Percentiles rank a stretch among this genome's conserved stretches.
phyloP scores from a whole-genome alignment of 2,888 invertebrate genomes.

The Drosophila pseudotalamancana region DNA sequence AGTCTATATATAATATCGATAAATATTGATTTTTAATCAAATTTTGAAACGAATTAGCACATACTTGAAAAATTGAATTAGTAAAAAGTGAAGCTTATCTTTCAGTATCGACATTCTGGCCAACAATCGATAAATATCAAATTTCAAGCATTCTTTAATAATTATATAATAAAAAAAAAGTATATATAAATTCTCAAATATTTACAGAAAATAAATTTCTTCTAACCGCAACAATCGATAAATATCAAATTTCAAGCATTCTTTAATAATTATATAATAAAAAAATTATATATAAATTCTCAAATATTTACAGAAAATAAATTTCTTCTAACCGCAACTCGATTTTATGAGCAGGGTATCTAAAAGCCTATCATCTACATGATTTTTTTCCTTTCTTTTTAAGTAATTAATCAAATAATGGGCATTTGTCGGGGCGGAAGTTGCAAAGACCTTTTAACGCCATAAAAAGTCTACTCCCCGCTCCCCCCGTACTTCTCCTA shows the following conservation, averaged over 20 bases:
- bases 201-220: not conserved
- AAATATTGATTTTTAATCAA: too few relatives aligned
- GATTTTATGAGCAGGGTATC: not conserved
- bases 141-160: not conserved
- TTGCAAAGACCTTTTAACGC: conserved; percentile 61
- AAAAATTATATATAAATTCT: not conserved
- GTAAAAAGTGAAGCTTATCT: too few relatives aligned
- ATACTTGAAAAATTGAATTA: too few relatives aligned
- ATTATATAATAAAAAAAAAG: not conserved
- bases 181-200: not conserved
- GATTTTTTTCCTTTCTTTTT: conserved; percentile 10
- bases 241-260: too few relatives aligned
- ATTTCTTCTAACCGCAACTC: not conserved
- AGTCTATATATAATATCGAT: not conserved
- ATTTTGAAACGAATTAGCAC: too few relatives aligned
- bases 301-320: not conserved
- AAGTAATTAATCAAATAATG: conserved; percentile 63
- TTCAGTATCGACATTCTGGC: too few relatives aligned
- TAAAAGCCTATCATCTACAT: not conserved
- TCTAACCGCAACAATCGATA: not conserved
- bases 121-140: too few relatives aligned
- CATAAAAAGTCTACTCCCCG: conserved; percentile 20
- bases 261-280: not conserved
- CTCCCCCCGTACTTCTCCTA: not conserved
- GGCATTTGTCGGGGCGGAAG: conserved; percentile 42